Evolutionary conservation across 1,140 invertebrate species (phyloP).

Genomic region (Cherax destructor): DNA sequence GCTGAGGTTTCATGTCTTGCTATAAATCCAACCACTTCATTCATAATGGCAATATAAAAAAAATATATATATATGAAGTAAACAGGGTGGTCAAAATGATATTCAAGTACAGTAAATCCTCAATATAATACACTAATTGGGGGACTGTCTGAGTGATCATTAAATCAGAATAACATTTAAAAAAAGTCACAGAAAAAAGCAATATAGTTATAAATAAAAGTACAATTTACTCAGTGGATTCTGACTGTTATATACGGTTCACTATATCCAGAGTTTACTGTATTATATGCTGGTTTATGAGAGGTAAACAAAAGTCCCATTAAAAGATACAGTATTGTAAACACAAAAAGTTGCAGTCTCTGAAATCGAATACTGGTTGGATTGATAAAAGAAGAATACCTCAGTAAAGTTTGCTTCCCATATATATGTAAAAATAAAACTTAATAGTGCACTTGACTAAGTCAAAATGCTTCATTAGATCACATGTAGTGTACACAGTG

Average conservation of each 20-base stretch:
- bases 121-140: too few relatives aligned
- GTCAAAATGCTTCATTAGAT: neutral
- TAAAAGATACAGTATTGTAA: too few relatives aligned
- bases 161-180: neutral
- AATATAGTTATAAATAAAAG: too few relatives aligned
- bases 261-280: too few relatives aligned
- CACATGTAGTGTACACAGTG: constrained; percentile 15
- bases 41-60: neutral
- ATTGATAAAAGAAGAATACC: neutral
- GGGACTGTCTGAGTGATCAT: too few relatives aligned
- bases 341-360: too few relatives aligned
- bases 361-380: neutral
- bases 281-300: too few relatives aligned
- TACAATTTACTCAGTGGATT: neutral
- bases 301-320: too few relatives aligned
- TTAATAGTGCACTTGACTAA: neutral
- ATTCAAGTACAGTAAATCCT: too few relatives aligned
- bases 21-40: neutral
- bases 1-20: neutral
- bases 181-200: too few relatives aligned
- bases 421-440: constrained; percentile 5
- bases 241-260: too few relatives aligned
- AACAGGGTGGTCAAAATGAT: neutral
- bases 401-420: neutral
- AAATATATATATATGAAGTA: neutral